Conservation (phyloP, 2,113 vertebrate species). For the Neodon shergylaensis region DNA sequence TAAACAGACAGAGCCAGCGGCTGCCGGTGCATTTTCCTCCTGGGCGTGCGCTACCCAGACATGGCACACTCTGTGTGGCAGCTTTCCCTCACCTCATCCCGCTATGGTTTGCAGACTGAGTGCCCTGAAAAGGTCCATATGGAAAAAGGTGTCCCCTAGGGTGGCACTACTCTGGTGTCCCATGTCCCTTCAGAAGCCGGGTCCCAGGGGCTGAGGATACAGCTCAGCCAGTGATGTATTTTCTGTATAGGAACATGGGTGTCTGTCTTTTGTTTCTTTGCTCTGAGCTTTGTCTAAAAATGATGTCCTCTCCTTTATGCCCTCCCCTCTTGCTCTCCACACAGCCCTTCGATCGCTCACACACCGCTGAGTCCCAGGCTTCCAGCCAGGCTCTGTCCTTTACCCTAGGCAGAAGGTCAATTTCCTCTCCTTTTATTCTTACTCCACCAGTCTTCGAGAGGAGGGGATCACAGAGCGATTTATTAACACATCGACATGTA, state of each 20-base stretch:
- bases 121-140: not conserved
- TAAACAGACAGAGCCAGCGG: not conserved
- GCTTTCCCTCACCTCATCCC: not conserved
- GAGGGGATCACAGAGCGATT: not conserved
- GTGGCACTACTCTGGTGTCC: not conserved
- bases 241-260: not conserved
- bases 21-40: not conserved
- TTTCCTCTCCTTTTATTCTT: not conserved
- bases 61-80: not conserved
- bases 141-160: not conserved
- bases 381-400: not conserved
- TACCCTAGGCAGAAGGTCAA: not conserved
- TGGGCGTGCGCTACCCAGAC: not conserved
- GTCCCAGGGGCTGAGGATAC: not conserved
- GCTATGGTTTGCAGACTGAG: not conserved
- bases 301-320: too few species aligned
- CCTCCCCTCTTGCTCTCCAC: not conserved
- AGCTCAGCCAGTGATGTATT: not conserved
- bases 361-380: rapidly evolving
- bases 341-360: rapidly evolving
- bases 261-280: not conserved
- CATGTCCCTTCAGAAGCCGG: not conserved
- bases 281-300: not conserved
- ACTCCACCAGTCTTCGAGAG: not conserved
- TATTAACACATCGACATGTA: rapidly evolving